Conservation (phyloP, 1,140 invertebrate genomes). For the Ceratosolen solmsi region DNA sequence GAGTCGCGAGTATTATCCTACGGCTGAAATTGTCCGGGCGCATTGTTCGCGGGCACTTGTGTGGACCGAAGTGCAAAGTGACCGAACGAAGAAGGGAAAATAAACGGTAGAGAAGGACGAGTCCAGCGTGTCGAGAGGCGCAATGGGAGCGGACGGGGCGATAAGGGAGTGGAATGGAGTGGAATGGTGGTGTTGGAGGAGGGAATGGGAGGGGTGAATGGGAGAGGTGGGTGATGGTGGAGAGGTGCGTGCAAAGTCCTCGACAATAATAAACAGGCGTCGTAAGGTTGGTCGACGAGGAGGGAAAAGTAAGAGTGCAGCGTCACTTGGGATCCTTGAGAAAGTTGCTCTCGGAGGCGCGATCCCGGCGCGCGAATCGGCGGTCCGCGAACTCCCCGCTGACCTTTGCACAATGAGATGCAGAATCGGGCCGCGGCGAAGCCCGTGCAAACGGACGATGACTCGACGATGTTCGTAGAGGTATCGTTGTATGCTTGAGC, state of each 20-base stretch:
- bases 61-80: conserved; percentile 2
- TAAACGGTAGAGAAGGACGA: no score
- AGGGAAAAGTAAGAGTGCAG: not conserved
- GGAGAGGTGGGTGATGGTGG: no score
- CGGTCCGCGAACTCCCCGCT: not conserved
- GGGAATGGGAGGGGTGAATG: no score
- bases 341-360: conserved; percentile 13
- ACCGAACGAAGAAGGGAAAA: no score
- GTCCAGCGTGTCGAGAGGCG: not conserved
- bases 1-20: not conserved
- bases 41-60: conserved; percentile 34
- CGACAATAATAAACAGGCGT: not conserved
- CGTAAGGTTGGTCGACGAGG: not conserved
- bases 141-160: no score
- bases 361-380: no score
- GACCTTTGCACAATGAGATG: conserved; percentile 73
- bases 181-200: no score
- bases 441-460: conserved; percentile 71
- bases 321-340: conserved; percentile 23
- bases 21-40: not conserved
- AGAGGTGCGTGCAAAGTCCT: no score
- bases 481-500: conserved; percentile 59
- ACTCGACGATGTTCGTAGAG: conserved; percentile 51
- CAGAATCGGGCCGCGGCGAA: conserved; percentile 76
- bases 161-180: not conserved